phyloP scores from a whole-genome alignment of 1,140 invertebrate genomes.

The Drosophila funebris region DNA sequence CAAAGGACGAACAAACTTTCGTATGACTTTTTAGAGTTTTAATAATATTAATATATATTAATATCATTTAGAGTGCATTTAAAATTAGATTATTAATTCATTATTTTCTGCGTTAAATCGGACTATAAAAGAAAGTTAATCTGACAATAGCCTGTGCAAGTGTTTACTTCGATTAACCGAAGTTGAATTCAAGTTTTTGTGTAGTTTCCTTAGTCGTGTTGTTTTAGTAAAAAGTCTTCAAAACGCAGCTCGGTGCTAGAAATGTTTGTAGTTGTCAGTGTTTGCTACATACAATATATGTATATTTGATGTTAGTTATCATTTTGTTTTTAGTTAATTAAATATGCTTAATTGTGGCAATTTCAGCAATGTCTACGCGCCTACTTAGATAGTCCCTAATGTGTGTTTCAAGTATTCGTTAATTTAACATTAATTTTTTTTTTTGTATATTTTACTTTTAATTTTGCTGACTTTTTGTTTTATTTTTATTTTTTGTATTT shows the following conservation, averaged over 20 bases:
- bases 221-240: conserved; percentile 63
- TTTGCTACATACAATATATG: not conserved
- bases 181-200: not conserved
- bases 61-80: not conserved
- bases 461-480: not conserved
- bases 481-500: not conserved
- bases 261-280: conserved; percentile 4
- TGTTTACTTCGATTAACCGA: conserved; percentile 18
- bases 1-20: too few species aligned
- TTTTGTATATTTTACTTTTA: not conserved
- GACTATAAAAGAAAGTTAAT: not conserved
- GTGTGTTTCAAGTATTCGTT: conserved; percentile 18
- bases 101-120: not conserved
- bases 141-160: not conserved
- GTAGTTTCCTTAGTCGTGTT: conserved; percentile 8
- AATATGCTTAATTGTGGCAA: conserved; percentile 51
- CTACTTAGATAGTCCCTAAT: conserved; percentile 58
- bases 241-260: conserved; percentile 55
- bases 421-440: conserved; percentile 1
- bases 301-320: conserved; percentile 1
- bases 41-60: too few species aligned
- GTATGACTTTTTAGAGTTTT: too few species aligned
- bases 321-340: not conserved
- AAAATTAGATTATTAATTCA: not conserved
- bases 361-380: conserved; percentile 64